phyloP scores from a whole-genome alignment of 2,888 invertebrate species.

The Drosophila subsilvestris region DNA sequence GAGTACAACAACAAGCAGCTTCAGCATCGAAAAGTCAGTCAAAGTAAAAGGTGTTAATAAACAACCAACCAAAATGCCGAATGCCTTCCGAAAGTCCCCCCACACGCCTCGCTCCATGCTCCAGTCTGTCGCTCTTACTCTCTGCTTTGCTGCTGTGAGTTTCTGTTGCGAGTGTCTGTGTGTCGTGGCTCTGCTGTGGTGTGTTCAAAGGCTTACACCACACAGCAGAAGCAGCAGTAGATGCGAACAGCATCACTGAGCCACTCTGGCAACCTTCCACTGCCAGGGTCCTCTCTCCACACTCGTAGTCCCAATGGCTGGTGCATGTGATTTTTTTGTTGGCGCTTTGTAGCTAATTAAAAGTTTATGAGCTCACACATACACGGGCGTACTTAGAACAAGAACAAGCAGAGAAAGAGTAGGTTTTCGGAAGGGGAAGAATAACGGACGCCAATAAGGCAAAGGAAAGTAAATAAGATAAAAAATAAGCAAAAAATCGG shows the following conservation, averaged over 20 bases:
- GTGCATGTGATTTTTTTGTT: conserved; percentile 59
- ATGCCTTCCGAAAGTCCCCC: conserved; percentile 40
- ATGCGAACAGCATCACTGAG: conserved; percentile 10
- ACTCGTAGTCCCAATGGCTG: conserved; percentile 9
- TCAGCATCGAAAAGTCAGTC: conserved; percentile 19
- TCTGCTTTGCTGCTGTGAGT: conserved; percentile 45
- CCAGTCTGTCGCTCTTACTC: conserved; percentile 7
- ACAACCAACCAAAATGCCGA: conserved; percentile 76
- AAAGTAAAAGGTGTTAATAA: conserved; percentile 63
- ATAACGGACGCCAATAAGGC: no score
- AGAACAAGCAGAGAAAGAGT: not conserved
- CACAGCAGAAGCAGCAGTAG: conserved; percentile 33
- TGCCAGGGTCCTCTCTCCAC: not conserved
- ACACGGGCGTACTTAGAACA: conserved; percentile 21
- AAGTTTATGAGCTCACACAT: conserved; percentile 64
- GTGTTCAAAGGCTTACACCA: conserved; percentile 70
- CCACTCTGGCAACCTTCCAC: conserved; percentile 2
- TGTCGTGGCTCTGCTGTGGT: conserved; percentile 39
- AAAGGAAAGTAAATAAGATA: no score
- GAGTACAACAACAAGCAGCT: not conserved
- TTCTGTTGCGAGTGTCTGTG: conserved; percentile 20
- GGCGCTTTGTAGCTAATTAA: conserved; percentile 79
- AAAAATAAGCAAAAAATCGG: not conserved
- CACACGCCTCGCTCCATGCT: conserved; percentile 14
- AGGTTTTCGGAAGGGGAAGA: not conserved